Base-by-base conservation (phyloP, 2,113 vertebrate species). In the Labeo rohita region DNA sequence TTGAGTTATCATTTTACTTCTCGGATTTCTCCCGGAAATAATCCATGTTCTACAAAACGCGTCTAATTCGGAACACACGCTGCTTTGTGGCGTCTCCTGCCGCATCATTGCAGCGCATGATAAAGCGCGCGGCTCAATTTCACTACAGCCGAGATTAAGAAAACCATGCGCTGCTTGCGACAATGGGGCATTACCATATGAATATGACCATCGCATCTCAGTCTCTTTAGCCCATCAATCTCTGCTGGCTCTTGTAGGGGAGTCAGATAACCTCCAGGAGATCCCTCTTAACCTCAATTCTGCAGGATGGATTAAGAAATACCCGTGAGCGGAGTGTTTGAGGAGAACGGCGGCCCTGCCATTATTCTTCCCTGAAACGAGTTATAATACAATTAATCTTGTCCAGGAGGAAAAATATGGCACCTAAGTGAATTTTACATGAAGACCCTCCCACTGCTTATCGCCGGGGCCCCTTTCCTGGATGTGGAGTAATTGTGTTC, bases 261-360 rank as follows among this genome's bases (percentile, higher is more conserved):
- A 80, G 93, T 93, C 92, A 95, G 94, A 96, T 95, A 95, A 95
- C 95, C 94, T 94, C 93, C 93, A 93, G 94, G 95, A 95, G 95
- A 95, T 95, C 94, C 94, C 95, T 95, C 94, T 95, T 95, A 95
- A 95, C 95, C 95, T 95, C 95, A 95, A 95, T 95, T 95, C 95
- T 94, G 94, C 93, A 91, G 93, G 93, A 94, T 94, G 94, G 95
- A 95, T 95, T 95, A 95, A 93, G 94, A 94, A 93, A 94, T 93
- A 93, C 92, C 90, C 79, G 90, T 88, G 88, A 88, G 86, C 87
- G 85, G 90, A 86, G 91, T 88, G 89, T 88, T 92, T 73, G 87
- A 88, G 84, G 87, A 84, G 91, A 70, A 90, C 86, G 86, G 87
- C 90, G 90, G 81, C 56, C 82, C 89, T 87, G 86, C 89, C 84